phyloP scores from a whole-genome alignment of 2,888 invertebrate genomes.

The Cremastobaeus sp. region DNA sequence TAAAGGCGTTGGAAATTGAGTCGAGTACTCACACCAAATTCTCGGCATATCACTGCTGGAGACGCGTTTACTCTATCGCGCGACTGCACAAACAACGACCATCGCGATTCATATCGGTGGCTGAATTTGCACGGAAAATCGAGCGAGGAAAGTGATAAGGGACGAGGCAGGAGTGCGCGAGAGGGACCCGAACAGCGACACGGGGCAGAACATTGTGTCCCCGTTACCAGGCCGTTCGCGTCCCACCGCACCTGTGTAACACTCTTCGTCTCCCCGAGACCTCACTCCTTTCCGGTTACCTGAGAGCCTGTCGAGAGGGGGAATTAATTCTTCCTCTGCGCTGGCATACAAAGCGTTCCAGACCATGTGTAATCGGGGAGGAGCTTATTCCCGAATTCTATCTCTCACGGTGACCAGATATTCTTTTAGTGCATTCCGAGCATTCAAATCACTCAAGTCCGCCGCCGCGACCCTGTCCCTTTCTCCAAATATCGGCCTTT shows the following conservation, averaged over 20 bases:
- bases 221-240: slow-evolving; percentile 59
- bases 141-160: slow-evolving; percentile 29
- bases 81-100: slow-evolving; percentile 18
- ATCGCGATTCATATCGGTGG: slow-evolving; percentile 13
- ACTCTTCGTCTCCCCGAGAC: slow-evolving; percentile 48
- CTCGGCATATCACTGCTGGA: slow-evolving; percentile 5
- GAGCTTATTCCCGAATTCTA: slow-evolving; percentile 17
- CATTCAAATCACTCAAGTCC: slow-evolving; percentile 15
- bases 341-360: slow-evolving; percentile 18
- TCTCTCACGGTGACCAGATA: slow-evolving; percentile 1
- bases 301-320: slow-evolving; percentile 33
- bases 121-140: slow-evolving; percentile 17
- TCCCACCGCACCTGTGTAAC: slow-evolving; percentile 55
- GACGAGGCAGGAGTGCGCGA: slow-evolving; percentile 28
- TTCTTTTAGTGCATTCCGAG: slow-evolving; percentile 1
- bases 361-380: slow-evolving; percentile 22
- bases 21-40: slow-evolving; percentile 37
- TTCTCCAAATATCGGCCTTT: too few relatives aligned
- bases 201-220: slow-evolving; percentile 46
- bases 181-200: slow-evolving; percentile 38
- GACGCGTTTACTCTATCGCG: slow-evolving; percentile 15
- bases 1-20: slow-evolving; percentile 13
- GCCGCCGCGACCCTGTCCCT: too few relatives aligned
- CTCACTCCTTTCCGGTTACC: slow-evolving; percentile 55
- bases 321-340: slow-evolving; percentile 45